A percentile compares a stretch with the other conserved stretches of the same genome.
phyloP scores from a whole-genome alignment of 2,113 vertebrate genomes.

The Alligator sinensis region DNA sequence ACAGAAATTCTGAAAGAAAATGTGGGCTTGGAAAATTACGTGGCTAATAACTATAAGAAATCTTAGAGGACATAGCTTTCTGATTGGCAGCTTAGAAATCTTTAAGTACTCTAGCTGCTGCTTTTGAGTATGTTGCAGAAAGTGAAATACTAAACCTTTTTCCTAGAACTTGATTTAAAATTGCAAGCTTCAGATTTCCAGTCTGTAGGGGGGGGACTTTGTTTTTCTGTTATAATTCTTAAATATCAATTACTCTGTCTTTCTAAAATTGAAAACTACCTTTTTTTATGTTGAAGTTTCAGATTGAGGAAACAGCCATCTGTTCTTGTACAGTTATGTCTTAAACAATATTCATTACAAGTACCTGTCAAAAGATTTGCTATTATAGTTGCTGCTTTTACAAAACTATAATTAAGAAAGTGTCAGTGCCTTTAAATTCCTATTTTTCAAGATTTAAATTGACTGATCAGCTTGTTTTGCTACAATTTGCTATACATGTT shows the following conservation, averaged over 20 bases:
- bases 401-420: neutral
- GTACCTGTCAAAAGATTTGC: neutral
- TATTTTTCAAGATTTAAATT: neutral
- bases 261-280: neutral
- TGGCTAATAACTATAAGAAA: slow-evolving; percentile 9
- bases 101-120: neutral
- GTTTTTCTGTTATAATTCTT: neutral
- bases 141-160: slow-evolving; percentile 10
- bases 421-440: neutral
- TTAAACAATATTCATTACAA: neutral
- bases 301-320: neutral
- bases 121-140: slow-evolving; percentile 22
- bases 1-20: slow-evolving; percentile 3
- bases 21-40: neutral
- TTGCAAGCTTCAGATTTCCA: neutral
- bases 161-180: slow-evolving; percentile 43
- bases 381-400: neutral
- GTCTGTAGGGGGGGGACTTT: neutral
- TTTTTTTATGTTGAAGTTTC: neutral
- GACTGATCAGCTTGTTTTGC: neutral
- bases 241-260: neutral
- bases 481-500: neutral
- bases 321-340: neutral
- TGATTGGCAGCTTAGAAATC: neutral
- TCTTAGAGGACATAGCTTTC: neutral